Percentiles rank a stretch among this genome's conserved stretches.
Evolutionary conservation across 2,888 invertebrate species (phyloP).

Genomic region (Tryphoninae sp.): DNA sequence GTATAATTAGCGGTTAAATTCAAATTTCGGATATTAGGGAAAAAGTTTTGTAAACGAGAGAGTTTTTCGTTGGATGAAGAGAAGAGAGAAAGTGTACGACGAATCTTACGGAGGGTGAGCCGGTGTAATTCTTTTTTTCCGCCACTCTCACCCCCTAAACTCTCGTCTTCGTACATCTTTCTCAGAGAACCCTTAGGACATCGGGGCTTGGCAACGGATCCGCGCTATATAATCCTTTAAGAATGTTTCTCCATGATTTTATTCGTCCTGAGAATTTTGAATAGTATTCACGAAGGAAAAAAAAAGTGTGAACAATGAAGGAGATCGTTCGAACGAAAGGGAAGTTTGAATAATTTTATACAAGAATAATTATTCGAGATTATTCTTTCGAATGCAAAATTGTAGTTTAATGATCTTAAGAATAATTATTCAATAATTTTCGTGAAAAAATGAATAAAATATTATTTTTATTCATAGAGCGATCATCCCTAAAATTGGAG

Average conservation of each 20-base stretch:
- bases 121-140: constrained; percentile 52
- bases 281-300: neutral
- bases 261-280: neutral
- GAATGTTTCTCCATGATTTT: constrained; percentile 23
- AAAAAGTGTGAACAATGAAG: neutral
- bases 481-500: neutral
- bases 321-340: neutral
- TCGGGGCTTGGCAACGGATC: constrained; percentile 8
- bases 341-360: neutral
- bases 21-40: constrained; percentile 78
- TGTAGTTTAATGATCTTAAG: neutral
- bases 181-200: constrained; percentile 22
- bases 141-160: constrained; percentile 16
- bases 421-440: neutral
- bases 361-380: neutral
- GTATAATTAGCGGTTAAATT: constrained; percentile 78
- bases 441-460: neutral
- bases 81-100: constrained; percentile 51
- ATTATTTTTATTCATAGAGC: neutral
- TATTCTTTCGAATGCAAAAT: constrained; percentile 22
- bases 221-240: constrained; percentile 36
- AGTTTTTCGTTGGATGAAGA: constrained; percentile 56
- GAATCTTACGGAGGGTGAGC: constrained; percentile 49
- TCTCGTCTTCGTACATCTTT: constrained; percentile 37
- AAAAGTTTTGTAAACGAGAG: constrained; percentile 70